These are phyloP conservation scores for Agonopterix alstromeriana DNA, from an alignment of 2,888 invertebrate species.

Conservation along the genomic window DNA sequence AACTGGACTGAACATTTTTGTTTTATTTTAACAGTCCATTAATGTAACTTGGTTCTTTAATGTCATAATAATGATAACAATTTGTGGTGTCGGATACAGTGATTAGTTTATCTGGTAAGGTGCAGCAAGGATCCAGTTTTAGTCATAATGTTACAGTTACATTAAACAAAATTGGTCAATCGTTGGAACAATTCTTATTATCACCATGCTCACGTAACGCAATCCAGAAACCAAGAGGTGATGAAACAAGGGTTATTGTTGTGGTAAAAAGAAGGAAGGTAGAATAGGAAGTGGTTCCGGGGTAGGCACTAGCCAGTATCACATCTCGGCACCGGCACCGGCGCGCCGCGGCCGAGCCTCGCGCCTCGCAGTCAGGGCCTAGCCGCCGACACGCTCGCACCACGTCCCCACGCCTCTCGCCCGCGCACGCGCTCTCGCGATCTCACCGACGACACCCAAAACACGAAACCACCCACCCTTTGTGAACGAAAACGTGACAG, in stretches of 20 bases:
- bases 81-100: too few relatives aligned
- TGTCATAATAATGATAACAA: too few relatives aligned
- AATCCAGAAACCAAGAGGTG: too few relatives aligned
- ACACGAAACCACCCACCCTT: constrained; percentile 43
- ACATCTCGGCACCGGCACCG: constrained; percentile 8
- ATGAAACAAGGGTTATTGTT: too few relatives aligned
- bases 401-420: constrained; percentile 18
- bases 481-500: constrained; percentile 56
- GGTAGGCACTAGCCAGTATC: constrained; percentile 11
- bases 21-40: background rate
- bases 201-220: too few relatives aligned
- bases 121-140: too few relatives aligned
- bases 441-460: constrained; percentile 30
- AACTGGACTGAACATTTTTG: constrained; percentile 19
- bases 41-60: too few relatives aligned
- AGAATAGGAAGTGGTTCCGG: constrained; percentile 36
- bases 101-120: too few relatives aligned
- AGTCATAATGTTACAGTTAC: too few relatives aligned
- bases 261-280: background rate
- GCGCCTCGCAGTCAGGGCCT: constrained; percentile 43
- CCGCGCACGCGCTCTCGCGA: constrained; percentile 63
- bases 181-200: too few relatives aligned
- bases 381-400: constrained; percentile 34
- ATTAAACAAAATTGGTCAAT: too few relatives aligned
- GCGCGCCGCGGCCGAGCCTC: constrained; percentile 11